Percentiles rank a stretch among this genome's conserved stretches.
Conservation (phyloP, 2,113 vertebrate species). For the Platysternon megacephalum region DNA sequence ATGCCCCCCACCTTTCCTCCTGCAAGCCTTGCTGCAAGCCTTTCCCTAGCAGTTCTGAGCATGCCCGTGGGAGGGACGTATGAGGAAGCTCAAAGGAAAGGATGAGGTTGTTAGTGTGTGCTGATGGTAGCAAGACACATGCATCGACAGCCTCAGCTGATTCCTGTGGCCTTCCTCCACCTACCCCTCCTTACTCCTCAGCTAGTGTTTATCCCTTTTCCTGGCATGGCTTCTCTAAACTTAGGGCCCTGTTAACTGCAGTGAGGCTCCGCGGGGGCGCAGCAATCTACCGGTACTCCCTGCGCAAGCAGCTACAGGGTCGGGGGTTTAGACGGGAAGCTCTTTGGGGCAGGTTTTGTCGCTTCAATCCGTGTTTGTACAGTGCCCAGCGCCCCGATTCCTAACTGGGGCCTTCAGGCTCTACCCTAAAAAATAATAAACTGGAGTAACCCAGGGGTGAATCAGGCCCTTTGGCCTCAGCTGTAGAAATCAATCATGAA, state of each 20-base stretch:
- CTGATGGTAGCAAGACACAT: not conserved
- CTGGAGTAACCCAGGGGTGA: not conserved
- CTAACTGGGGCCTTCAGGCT: too few species aligned
- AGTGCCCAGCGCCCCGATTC: not conserved
- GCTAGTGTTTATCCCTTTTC: not conserved
- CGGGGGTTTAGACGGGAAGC: too few species aligned
- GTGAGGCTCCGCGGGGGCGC: too few species aligned
- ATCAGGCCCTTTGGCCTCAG: not conserved
- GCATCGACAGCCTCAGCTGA: fast-evolving
- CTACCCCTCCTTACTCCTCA: not conserved
- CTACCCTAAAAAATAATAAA: not conserved
- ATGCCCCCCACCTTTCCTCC: not conserved
- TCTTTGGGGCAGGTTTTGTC: not conserved
- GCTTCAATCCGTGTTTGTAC: not conserved
- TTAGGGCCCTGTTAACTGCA: not conserved
- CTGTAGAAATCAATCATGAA: not conserved
- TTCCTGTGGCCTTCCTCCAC: not conserved
- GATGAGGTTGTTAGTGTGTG: not conserved
- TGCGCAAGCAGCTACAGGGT: not conserved
- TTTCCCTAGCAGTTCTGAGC: not conserved
- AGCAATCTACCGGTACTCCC: not conserved
- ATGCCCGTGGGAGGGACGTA: not conserved
- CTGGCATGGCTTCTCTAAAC: not conserved
- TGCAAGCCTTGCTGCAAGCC: not conserved
- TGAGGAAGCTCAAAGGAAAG: not conserved